These are phyloP conservation scores for Andrena haemorrhoa DNA, from an alignment of 2,888 invertebrate genomes.

Conservation along the genomic window DNA sequence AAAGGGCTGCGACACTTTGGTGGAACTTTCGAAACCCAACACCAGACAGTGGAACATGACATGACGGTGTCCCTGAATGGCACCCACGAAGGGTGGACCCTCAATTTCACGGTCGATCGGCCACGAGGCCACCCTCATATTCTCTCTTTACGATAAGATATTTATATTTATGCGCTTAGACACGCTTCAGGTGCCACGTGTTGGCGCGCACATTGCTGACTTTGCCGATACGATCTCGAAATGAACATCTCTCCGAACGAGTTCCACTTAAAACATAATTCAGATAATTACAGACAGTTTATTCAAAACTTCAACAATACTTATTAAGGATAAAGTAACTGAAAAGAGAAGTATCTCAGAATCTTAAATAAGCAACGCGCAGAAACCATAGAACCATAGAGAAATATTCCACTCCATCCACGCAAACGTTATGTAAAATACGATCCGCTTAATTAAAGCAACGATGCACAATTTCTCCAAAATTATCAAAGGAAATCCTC, in stretches of 20 bases:
- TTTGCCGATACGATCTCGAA: slow-evolving; percentile 8
- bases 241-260: background rate
- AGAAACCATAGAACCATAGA: background rate
- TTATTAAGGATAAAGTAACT: too few species aligned
- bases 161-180: slow-evolving; percentile 83
- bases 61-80: slow-evolving; percentile 45
- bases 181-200: slow-evolving; percentile 72
- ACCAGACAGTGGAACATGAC: slow-evolving; percentile 45
- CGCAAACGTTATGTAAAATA: background rate
- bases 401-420: background rate
- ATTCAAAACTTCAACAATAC: too few species aligned
- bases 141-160: slow-evolving; percentile 70
- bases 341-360: background rate
- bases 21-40: slow-evolving; percentile 42
- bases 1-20: slow-evolving; percentile 18
- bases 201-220: slow-evolving; percentile 21
- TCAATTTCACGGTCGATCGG: slow-evolving; percentile 83
- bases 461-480: background rate
- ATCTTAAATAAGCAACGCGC: background rate
- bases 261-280: background rate
- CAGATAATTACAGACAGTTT: background rate
- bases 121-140: slow-evolving; percentile 69
- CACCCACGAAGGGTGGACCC: slow-evolving; percentile 75
- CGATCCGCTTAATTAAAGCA: background rate
- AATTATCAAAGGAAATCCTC: too few species aligned